phyloP scores from a whole-genome alignment of 92 coral and sea anemone species.

The Zoanthus gigantus region DNA sequence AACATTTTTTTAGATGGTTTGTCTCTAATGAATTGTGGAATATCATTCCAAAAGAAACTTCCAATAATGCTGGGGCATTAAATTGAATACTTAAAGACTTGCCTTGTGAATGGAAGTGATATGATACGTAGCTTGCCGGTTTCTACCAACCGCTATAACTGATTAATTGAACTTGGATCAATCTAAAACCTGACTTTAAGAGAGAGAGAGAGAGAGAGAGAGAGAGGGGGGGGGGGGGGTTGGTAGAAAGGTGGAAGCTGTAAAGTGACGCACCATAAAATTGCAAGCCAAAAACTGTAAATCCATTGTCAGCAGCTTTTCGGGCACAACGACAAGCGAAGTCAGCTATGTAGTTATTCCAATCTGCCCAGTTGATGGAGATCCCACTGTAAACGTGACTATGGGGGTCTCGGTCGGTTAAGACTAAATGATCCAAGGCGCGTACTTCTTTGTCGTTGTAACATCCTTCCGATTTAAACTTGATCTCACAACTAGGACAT shows the following conservation, averaged over 20 bases:
- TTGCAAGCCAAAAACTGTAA: constrained; percentile 32
- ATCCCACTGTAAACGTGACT: constrained; percentile 18
- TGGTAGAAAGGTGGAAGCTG: neutral
- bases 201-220: no score
- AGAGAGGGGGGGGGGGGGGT: no score
- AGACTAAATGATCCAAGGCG: constrained; percentile 5
- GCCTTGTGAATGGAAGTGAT: no score
- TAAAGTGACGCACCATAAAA: constrained; percentile 19
- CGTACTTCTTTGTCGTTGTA: constrained; percentile 23
- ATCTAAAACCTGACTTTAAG: no score
- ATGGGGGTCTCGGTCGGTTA: constrained; percentile 23
- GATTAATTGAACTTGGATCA: no score
- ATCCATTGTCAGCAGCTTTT: constrained; percentile 11
- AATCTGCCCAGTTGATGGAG: constrained; percentile 22
- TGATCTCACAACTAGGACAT: constrained; percentile 11
- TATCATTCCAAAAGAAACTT: no score
- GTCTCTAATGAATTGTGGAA: no score
- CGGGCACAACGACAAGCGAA: constrained; percentile 32
- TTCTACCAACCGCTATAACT: no score
- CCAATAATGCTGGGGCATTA: no score
- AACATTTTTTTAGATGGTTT: no score
- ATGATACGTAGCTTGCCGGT: no score
- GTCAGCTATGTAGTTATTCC: constrained; percentile 31
- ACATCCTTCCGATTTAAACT: constrained; percentile 40
- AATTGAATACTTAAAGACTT: no score